These are phyloP conservation scores for Seira ritae DNA, from an alignment of 2,888 invertebrate genomes.

Conservation along the genomic window DNA sequence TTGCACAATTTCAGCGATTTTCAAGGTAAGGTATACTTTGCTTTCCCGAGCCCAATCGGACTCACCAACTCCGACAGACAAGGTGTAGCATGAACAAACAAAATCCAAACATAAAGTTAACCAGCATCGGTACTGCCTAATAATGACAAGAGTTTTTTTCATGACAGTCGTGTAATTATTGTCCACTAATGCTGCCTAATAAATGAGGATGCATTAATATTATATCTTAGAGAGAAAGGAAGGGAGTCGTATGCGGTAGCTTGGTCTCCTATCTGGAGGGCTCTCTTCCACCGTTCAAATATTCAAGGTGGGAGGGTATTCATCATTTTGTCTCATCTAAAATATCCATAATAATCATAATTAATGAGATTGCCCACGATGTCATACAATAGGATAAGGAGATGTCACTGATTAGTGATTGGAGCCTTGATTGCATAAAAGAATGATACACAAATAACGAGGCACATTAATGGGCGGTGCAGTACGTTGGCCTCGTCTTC, in stretches of 20 bases:
- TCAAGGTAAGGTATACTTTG: not conserved
- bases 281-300: not conserved
- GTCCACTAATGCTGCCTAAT: conserved; percentile 39
- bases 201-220: conserved; percentile 55
- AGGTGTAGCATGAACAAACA: too few species aligned
- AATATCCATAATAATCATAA: conserved; percentile 63
- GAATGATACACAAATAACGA: conserved; percentile 41
- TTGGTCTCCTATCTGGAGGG: not conserved
- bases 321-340: conserved; percentile 37
- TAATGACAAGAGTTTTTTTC: conserved; percentile 54
- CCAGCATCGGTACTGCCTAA: too few species aligned
- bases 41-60: too few species aligned
- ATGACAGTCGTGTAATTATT: conserved; percentile 61
- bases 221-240: conserved; percentile 18
- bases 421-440: conserved; percentile 58
- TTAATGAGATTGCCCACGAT: conserved; percentile 60
- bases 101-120: too few species aligned
- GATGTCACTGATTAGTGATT: conserved; percentile 60
- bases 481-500: conserved; percentile 10
- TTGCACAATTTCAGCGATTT: too few species aligned
- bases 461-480: conserved; percentile 22
- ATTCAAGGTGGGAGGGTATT: conserved; percentile 8
- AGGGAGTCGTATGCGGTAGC: not conserved
- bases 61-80: too few species aligned
- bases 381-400: conserved; percentile 50